Conservation (phyloP, 1,140 invertebrate genomes). For the Eriosoma lanigerum region DNA sequence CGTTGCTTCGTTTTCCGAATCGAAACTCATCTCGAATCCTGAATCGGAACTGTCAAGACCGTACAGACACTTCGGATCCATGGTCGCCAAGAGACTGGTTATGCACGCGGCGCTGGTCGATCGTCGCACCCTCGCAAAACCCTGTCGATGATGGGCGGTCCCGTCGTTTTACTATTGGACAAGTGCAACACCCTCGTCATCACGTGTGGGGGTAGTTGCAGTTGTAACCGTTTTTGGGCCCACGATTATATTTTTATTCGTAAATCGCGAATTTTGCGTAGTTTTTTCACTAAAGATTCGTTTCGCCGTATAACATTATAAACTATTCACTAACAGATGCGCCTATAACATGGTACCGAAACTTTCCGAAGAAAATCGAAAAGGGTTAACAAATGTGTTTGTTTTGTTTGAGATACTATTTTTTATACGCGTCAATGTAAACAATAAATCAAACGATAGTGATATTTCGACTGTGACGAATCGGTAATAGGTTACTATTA, state of each 20-base stretch:
- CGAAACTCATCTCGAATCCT: constrained; percentile 52
- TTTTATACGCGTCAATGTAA: neutral
- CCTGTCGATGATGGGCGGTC: constrained; percentile 22
- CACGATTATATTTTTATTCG: neutral
- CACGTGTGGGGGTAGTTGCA: neutral
- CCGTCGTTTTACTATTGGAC: constrained; percentile 41
- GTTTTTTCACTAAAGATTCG: constrained; percentile 24
- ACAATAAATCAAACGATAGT: constrained; percentile 18
- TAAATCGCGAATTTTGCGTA: constrained; percentile 20
- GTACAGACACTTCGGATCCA: constrained; percentile 48
- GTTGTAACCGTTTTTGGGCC: neutral
- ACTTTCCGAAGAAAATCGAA: neutral
- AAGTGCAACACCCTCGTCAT: constrained; percentile 41
- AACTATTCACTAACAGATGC: neutral
- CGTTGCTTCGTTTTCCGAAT: constrained; percentile 43
- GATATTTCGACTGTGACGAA: constrained; percentile 8
- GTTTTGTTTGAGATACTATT: neutral
- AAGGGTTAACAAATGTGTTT: constrained; percentile 20
- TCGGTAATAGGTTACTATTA: neutral
- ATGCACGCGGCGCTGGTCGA: neutral
- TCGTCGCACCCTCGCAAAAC: constrained; percentile 2
- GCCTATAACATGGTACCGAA: neutral
- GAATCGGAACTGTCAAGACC: constrained; percentile 51
- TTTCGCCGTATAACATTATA: constrained; percentile 31
- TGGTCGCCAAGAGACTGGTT: constrained; percentile 46